Evolutionary conservation across 1,140 invertebrate species (phyloP).

Genomic region (Drosophila kikkawai): DNA sequence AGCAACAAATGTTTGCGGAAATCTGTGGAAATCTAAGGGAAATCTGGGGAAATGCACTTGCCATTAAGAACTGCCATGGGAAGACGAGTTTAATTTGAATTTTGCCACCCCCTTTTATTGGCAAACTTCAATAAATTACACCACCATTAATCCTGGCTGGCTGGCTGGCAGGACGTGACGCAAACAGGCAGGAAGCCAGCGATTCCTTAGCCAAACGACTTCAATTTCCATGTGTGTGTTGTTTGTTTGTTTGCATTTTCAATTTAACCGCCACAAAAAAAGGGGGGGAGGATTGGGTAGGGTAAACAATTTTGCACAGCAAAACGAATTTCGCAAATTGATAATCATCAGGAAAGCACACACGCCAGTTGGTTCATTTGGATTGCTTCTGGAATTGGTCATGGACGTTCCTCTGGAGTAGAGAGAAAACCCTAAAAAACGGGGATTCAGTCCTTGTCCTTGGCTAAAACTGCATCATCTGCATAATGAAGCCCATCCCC

Average conservation of each 20-base stretch:
- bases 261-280: slow-evolving; percentile 46
- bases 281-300: slow-evolving; percentile 1
- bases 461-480: slow-evolving; percentile 24
- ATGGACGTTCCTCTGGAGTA: neutral
- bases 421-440: neutral
- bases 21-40: slow-evolving; percentile 55
- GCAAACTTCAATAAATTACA: slow-evolving; percentile 65
- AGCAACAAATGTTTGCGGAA: slow-evolving; percentile 68
- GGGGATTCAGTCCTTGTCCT: slow-evolving; percentile 1
- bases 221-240: slow-evolving; percentile 66
- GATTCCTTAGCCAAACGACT: slow-evolving; percentile 58
- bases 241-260: slow-evolving; percentile 65
- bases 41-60: slow-evolving; percentile 59
- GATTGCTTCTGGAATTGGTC: slow-evolving; percentile 23
- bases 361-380: slow-evolving; percentile 9
- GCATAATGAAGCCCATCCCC: slow-evolving; percentile 40
- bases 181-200: slow-evolving; percentile 30
- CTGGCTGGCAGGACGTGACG: slow-evolving; percentile 33
- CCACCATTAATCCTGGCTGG: slow-evolving; percentile 65
- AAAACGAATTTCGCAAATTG: slow-evolving; percentile 67
- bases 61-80: slow-evolving; percentile 40
- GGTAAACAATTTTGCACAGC: slow-evolving; percentile 55
- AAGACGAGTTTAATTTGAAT: slow-evolving; percentile 60
- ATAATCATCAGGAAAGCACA: slow-evolving; percentile 57
- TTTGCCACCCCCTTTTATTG: slow-evolving; percentile 53